Base-by-base conservation (phyloP, 30 jellyfish, hydroid and myxozoan species). In the Catostylus mosaicus region DNA sequence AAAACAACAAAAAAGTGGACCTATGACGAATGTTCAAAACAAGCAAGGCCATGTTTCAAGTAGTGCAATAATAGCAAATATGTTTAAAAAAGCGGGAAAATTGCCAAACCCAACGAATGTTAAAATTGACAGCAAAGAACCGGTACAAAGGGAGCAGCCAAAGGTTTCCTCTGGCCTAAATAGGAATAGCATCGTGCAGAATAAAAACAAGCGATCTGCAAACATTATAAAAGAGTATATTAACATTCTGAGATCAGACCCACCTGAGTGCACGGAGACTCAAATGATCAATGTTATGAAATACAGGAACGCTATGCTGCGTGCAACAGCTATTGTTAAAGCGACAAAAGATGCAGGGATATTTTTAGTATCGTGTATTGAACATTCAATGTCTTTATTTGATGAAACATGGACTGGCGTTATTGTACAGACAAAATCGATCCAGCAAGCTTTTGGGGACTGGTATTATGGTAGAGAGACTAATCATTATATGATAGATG, bases 331-430 rank as follows among this genome's bases (percentile, higher is more conserved):
- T 9, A 75, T 72, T 46, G 90, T 89, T 30, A 75, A 73, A 80
- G 83, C 83, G 32, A 30, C 96, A 14, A 96, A 96, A 34, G 75
- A 71, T 20, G 88, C 99, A 10, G 99, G 99, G 26, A 72, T 93
- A 19, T 95, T 95, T 74, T 80, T 95, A 6, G 99, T 89, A 7
- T 95, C 99, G 0, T 95, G 99, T 52, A 95, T 95, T 16, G 97
- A 95, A 48, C 99, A 95, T 80, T 95, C 99, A 46, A 46, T 95
- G 83, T 95, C 99, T 22, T 48, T 95, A 40, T 95, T 95, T 68
- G 99, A 95, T 67, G 99, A 95, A 74, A 95, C 99, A 20, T 95
- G 99, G 99, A 95, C 96, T 6, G 89, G 97, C 2, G 91, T 95
- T 52, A 83, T 81, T 1, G 91, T 95, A 36, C 76, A 75, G 32